Evolutionary conservation across 2,888 invertebrate species (phyloP).

Genomic region (Cryptus armator): DNA sequence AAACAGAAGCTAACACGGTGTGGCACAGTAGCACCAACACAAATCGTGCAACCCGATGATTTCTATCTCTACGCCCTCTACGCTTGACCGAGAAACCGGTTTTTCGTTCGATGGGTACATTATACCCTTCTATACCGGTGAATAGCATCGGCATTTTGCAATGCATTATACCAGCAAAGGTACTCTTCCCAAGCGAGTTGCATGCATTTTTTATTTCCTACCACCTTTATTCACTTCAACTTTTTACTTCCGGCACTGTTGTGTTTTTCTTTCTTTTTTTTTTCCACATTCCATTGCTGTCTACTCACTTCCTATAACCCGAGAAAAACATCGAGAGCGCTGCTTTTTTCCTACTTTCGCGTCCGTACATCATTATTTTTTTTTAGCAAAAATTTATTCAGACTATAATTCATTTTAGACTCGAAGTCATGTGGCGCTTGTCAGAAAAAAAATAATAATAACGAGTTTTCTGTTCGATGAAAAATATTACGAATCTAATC

Average conservation of each 20-base stretch:
- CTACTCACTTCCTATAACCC: background rate
- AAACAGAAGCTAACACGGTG: slow-evolving; percentile 46
- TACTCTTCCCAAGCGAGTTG: background rate
- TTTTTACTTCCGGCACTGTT: background rate
- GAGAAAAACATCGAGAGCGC: background rate
- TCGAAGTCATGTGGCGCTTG: no score
- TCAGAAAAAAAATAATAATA: no score
- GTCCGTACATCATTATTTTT: no score
- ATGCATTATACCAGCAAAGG: slow-evolving; percentile 28
- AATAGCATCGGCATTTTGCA: slow-evolving; percentile 36
- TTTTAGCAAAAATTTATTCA: no score
- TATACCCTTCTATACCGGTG: slow-evolving; percentile 3
- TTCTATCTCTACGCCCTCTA: slow-evolving; percentile 36
- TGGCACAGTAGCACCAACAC: slow-evolving; percentile 37
- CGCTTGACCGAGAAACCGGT: slow-evolving; percentile 51
- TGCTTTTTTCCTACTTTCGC: no score
- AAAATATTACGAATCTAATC: background rate
- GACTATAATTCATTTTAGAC: no score
- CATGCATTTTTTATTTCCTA: slow-evolving; percentile 4
- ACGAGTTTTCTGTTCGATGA: background rate
- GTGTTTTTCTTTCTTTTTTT: background rate
- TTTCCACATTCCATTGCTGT: background rate
- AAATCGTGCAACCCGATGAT: slow-evolving; percentile 51
- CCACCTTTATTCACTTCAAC: background rate
- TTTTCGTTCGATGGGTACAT: slow-evolving; percentile 50